Evolutionary conservation across 2,797 vertebrate species (phyloP).

Genomic region (Chaetodon trifasciatus): DNA sequence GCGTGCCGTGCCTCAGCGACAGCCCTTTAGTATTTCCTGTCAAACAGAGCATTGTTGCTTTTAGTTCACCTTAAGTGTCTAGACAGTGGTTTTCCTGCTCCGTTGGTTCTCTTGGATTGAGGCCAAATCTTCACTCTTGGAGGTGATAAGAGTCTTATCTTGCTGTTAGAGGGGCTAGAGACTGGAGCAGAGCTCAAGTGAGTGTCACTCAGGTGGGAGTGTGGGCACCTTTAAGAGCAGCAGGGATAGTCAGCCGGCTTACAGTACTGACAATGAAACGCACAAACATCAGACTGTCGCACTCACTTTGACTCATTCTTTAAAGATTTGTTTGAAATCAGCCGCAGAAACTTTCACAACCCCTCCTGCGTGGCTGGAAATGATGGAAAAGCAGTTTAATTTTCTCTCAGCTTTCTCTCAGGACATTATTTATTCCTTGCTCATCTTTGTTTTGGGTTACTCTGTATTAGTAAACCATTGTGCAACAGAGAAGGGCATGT

Average conservation of each 20-base stretch:
- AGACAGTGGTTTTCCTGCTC: slow-evolving; percentile 90
- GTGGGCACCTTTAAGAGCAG: slow-evolving; percentile 80
- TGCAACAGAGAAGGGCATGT: slow-evolving; percentile 43
- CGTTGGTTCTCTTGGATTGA: slow-evolving; percentile 88
- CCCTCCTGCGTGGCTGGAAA: not conserved
- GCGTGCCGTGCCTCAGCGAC: slow-evolving; percentile 80
- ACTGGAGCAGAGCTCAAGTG: slow-evolving; percentile 84
- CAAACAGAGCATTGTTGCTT: slow-evolving; percentile 87
- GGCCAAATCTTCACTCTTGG: slow-evolving; percentile 88
- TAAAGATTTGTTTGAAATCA: slow-evolving; percentile 36
- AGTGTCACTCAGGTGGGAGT: slow-evolving; percentile 89
- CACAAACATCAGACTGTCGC: slow-evolving; percentile 47
- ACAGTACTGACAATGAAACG: slow-evolving; percentile 54
- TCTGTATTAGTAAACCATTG: slow-evolving; percentile 25
- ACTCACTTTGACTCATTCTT: slow-evolving; percentile 42
- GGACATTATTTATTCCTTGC: slow-evolving; percentile 15
- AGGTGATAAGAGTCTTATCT: slow-evolving; percentile 90
- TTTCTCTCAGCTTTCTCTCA: slow-evolving; percentile 1
- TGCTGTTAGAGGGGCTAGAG: slow-evolving; percentile 84
- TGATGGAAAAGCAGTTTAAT: slow-evolving; percentile 17
- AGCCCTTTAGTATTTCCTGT: slow-evolving; percentile 88
- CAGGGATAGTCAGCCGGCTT: slow-evolving; percentile 71
- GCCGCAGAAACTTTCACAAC: slow-evolving; percentile 23
- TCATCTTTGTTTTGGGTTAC: slow-evolving; percentile 33
- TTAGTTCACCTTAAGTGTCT: slow-evolving; percentile 89